Conservation (phyloP, 2,888 invertebrate species). For the Girardia tigrina region DNA sequence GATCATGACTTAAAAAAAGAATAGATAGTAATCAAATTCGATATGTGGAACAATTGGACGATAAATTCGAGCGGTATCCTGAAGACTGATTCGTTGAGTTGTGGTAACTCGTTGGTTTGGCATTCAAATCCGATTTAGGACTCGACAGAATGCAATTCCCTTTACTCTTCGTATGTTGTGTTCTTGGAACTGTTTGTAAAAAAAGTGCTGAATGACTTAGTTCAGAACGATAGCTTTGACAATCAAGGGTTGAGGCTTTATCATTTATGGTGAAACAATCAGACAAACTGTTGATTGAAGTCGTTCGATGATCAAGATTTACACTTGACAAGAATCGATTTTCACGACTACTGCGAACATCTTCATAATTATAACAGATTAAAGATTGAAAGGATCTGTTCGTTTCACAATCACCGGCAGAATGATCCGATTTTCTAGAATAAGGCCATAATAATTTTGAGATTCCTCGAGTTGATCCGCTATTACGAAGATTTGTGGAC, state of each 20-base stretch:
- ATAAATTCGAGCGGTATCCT: neutral
- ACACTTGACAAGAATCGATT: neutral
- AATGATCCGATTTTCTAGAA: neutral
- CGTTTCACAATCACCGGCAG: neutral
- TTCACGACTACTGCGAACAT: conserved; percentile 14
- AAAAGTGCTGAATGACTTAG: neutral
- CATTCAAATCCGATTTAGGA: neutral
- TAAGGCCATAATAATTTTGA: neutral
- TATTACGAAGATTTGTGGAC: neutral
- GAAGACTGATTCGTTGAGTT: neutral
- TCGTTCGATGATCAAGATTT: neutral
- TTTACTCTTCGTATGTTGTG: neutral
- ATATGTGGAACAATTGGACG: neutral
- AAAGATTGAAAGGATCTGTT: neutral
- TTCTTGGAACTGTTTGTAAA: neutral
- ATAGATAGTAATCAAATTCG: neutral
- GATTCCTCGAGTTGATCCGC: neutral
- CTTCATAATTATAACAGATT: neutral
- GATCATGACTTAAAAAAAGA: neutral
- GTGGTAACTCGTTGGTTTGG: neutral
- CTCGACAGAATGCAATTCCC: neutral
- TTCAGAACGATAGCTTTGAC: neutral
- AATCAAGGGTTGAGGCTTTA: neutral
- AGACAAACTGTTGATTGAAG: neutral
- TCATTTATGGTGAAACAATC: neutral